phyloP scores from a whole-genome alignment of 2,113 vertebrate genomes.

The Elgaria multicarinata region DNA sequence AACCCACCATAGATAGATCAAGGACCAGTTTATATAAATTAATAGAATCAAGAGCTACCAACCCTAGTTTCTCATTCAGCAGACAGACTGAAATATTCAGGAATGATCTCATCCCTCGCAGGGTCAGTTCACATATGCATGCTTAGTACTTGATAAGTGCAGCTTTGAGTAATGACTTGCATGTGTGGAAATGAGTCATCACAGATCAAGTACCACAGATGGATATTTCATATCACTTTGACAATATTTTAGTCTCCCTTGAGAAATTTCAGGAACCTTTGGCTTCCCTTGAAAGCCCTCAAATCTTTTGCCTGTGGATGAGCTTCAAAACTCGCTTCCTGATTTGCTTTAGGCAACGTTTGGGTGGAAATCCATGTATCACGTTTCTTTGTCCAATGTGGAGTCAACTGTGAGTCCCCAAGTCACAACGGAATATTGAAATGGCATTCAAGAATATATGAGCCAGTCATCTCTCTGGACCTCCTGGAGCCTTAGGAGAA shows the following conservation, averaged over 20 bases:
- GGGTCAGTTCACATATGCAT: background rate
- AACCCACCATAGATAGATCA: background rate
- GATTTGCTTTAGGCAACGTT: background rate
- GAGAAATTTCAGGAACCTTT: background rate
- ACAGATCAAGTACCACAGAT: background rate
- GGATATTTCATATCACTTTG: background rate
- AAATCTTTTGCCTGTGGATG: background rate
- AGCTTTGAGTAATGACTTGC: background rate
- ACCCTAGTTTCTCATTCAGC: background rate
- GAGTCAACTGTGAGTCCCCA: background rate
- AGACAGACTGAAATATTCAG: background rate
- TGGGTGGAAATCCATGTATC: no score
- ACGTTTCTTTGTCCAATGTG: background rate
- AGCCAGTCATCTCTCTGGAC: background rate
- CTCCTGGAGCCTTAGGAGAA: background rate
- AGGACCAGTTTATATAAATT: background rate
- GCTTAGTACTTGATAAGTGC: background rate
- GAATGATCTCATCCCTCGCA: background rate
- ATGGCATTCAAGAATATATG: background rate
- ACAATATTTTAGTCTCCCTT: background rate
- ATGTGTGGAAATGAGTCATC: background rate
- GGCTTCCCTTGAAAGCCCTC: background rate
- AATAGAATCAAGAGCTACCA: background rate
- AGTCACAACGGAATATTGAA: background rate
- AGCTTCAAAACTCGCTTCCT: background rate